These are phyloP conservation scores for Channa argus DNA, from an alignment of 2,113 vertebrate species.

Conservation along the genomic window DNA sequence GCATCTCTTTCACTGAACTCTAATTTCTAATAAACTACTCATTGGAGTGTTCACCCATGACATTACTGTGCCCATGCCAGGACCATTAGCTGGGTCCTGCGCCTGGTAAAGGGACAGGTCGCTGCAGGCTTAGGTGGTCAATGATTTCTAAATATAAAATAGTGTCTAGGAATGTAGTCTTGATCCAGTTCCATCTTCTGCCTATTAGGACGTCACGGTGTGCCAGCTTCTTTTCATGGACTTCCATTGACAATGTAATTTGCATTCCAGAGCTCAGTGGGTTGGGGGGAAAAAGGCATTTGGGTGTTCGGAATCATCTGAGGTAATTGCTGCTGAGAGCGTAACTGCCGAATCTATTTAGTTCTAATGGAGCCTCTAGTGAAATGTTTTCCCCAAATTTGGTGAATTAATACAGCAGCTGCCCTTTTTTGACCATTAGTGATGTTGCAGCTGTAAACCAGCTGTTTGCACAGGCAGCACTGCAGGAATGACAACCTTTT, in stretches of 20 bases:
- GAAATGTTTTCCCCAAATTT: constrained; percentile 59
- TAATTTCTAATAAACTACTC: constrained; percentile 66
- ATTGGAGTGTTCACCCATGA: constrained; percentile 69
- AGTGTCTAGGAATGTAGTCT: constrained; percentile 75
- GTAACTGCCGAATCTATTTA: constrained; percentile 59
- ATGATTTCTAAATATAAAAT: constrained; percentile 71
- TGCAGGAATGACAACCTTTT: constrained; percentile 5
- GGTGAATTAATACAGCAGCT: constrained; percentile 38
- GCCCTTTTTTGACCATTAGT: constrained; percentile 30
- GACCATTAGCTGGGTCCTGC: constrained; percentile 52
- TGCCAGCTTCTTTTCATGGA: constrained; percentile 77
- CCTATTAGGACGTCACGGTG: constrained; percentile 70
- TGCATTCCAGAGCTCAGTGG: constrained; percentile 73
- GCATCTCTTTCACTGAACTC: constrained; percentile 38
- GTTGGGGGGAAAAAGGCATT: constrained; percentile 52
- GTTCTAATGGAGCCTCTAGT: constrained; percentile 37
- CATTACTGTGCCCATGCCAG: constrained; percentile 60
- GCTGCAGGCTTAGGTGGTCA: constrained; percentile 52
- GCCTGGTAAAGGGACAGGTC: constrained; percentile 52
- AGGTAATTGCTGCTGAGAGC: constrained; percentile 69
- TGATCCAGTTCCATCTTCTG: constrained; percentile 73
- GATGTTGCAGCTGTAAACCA: constrained; percentile 47
- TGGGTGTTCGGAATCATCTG: constrained; percentile 67
- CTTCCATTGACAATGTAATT: constrained; percentile 75
- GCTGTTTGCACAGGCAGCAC: constrained; percentile 42